Conservation (phyloP, 2,888 invertebrate species). For the Exocentrus adspersus region DNA sequence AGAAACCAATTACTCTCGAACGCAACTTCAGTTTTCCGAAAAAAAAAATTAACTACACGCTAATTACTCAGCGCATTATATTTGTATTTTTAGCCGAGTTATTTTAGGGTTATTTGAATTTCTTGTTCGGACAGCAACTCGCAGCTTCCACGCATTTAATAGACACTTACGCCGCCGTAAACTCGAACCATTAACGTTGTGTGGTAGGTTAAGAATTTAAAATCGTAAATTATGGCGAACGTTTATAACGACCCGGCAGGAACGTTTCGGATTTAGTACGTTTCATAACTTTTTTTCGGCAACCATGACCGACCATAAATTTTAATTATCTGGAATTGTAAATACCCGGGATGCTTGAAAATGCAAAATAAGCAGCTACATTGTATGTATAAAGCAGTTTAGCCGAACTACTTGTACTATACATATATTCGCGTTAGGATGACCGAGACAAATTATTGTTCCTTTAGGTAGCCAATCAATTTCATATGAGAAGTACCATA, state of each 20-base stretch:
- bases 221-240: conserved; percentile 30
- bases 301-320: conserved; percentile 1
- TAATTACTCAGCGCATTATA: conserved; percentile 2
- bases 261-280: conserved; percentile 6
- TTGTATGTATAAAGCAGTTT: not conserved
- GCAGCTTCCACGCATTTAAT: conserved; percentile 19
- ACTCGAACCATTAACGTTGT: conserved; percentile 16
- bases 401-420: too few relatives aligned
- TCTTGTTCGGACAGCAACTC: conserved; percentile 8
- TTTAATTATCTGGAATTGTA: conserved; percentile 15
- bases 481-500: too few relatives aligned
- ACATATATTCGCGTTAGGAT: too few relatives aligned
- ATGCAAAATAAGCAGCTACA: not conserved
- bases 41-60: not conserved
- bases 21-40: not conserved
- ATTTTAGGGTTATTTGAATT: conserved; percentile 6
- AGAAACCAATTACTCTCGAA: not conserved
- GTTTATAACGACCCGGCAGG: conserved; percentile 28
- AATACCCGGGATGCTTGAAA: conserved; percentile 6
- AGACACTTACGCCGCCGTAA: conserved; percentile 21
- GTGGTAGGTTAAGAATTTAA: conserved; percentile 28
- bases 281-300: conserved; percentile 4
- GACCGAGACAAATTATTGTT: too few relatives aligned
- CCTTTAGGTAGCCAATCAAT: too few relatives aligned
- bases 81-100: not conserved